Base-by-base conservation (phyloP, 2,113 vertebrate species). In the Speoplatyrhinus poulsoni region DNA sequence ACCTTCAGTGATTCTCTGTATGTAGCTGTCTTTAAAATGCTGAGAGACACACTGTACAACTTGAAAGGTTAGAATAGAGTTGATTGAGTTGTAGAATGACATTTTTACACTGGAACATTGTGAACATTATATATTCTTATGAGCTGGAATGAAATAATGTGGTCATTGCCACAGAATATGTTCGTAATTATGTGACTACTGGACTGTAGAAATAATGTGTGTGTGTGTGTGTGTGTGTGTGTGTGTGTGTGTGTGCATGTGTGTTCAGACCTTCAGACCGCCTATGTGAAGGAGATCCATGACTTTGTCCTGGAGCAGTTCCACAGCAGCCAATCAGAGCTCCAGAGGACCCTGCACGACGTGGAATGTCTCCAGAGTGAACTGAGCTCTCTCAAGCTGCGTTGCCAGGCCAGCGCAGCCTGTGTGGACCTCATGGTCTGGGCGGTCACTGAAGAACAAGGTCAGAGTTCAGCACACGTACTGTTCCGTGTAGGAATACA, bases 371-470 rank as follows among this genome's bases (percentile, higher is more conserved):
- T 97, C 49, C 96, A 98, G 88, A 94, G 87, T 0, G 96, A 98
- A 0, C 92, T 98, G 79, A 98, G 94, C 68, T 96, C 97, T 0
- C 87, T 99, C 33, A 98, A 98, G 15, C 90, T 98, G 69, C 96
- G 98, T 16, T 99, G 97, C 68, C 98, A 99, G 92, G 97, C 98
- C 53, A 99, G 95, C 3, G 96, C 98, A 0, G 97, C 98, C 77
- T 99, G 98, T 0, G 98, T 99, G 79, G 97, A 99, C 89, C 95
- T 99, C 72, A 99, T 99, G 98, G 98, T 99, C 65, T 99, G 97
- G 98, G 98, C 98, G 0, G 95, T 97, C 13, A 99, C 98, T 5
- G 98, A 99, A 8, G 98, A 99, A 73, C 98, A 99, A 91, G 96
- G 98, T 99, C 64, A 82, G 85, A 9, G 10, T 4, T 4, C 19